A percentile compares a stretch with the other conserved stretches of the same genome.
These are phyloP conservation scores for Donacobius atricapilla DNA, from an alignment of 2,113 vertebrate species.

Conservation along the genomic window DNA sequence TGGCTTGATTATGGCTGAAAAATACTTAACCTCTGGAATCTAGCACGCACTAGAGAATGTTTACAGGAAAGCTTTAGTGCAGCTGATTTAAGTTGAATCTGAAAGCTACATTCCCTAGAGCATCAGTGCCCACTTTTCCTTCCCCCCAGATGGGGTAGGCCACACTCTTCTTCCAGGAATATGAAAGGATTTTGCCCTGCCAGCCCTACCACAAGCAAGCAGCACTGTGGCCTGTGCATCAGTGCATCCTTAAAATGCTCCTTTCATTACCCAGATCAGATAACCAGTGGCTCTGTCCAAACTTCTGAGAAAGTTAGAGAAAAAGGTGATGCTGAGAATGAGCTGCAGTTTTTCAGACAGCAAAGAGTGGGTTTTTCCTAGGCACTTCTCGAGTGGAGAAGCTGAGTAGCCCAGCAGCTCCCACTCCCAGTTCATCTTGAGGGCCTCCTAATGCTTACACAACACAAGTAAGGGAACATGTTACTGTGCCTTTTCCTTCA, in stretches of 20 bases:
- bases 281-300: background rate
- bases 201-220: background rate
- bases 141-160: background rate
- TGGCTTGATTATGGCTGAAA: background rate
- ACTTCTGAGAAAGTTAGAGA: background rate
- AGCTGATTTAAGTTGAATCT: background rate
- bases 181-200: background rate
- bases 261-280: rapidly evolving
- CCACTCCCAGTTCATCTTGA: background rate
- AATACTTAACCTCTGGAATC: background rate
- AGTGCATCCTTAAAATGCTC: background rate
- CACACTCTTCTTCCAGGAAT: background rate
- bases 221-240: background rate
- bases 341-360: background rate
- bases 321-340: background rate
- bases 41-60: background rate
- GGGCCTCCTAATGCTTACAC: background rate
- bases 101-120: background rate
- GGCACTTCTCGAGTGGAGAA: background rate
- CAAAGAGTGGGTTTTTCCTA: background rate
- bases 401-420: background rate
- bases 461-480: background rate
- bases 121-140: background rate
- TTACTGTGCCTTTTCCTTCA: background rate
- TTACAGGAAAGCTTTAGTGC: background rate